phyloP scores from a whole-genome alignment of 2,113 vertebrate genomes.

The Dicentrarchus labrax region DNA sequence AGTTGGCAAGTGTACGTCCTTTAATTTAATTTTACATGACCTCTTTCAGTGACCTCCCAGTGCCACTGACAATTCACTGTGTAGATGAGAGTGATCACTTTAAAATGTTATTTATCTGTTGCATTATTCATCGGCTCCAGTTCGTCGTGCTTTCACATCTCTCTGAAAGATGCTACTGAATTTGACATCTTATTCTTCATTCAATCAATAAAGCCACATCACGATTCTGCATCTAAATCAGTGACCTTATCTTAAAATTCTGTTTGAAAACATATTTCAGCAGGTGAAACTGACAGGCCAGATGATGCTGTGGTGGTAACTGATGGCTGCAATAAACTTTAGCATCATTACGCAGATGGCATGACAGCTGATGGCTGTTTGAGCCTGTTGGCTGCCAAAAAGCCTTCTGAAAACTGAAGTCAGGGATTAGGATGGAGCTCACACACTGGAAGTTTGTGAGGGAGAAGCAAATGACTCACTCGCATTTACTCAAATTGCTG shows the following conservation, averaged over 20 bases:
- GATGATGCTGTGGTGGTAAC: slow-evolving; percentile 49
- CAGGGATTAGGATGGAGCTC: slow-evolving; percentile 57
- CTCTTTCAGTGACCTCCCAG: slow-evolving; percentile 2
- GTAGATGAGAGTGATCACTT: background rate
- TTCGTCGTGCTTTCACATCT: background rate
- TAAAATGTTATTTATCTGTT: background rate
- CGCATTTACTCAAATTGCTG: slow-evolving; percentile 28
- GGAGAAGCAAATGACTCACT: slow-evolving; percentile 56
- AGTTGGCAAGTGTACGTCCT: background rate
- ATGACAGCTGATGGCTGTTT: slow-evolving; percentile 64
- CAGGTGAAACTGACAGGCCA: slow-evolving; percentile 50
- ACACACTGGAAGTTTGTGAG: slow-evolving; percentile 40
- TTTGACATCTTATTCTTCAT: background rate
- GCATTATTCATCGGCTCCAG: background rate
- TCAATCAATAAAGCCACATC: background rate
- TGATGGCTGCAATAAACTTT: slow-evolving; percentile 60
- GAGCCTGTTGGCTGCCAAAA: slow-evolving; percentile 63
- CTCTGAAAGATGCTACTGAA: background rate
- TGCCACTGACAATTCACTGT: background rate
- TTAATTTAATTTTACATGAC: slow-evolving; percentile 40
- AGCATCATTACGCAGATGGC: slow-evolving; percentile 52
- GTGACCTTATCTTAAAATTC: background rate
- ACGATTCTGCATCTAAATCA: background rate
- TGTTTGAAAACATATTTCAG: slow-evolving; percentile 6
- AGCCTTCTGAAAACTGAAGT: slow-evolving; percentile 41